Conservation (phyloP, 2,113 vertebrate species). For the Mirounga angustirostris region DNA sequence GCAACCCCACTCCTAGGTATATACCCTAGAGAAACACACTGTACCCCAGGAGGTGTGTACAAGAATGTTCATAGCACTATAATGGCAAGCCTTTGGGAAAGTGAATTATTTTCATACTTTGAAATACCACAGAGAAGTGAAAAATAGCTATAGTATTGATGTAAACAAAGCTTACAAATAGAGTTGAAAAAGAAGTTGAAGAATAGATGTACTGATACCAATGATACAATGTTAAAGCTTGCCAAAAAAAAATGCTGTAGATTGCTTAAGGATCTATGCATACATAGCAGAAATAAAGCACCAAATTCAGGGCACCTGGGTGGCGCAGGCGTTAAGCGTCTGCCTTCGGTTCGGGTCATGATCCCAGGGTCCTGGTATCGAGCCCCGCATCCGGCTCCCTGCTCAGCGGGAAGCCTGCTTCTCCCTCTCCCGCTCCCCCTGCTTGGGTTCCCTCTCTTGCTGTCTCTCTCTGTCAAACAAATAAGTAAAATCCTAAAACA, state of each 20-base stretch:
- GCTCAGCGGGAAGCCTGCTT: too few relatives aligned
- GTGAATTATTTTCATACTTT: neutral
- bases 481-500: neutral
- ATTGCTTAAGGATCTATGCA: neutral
- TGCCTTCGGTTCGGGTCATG: too few relatives aligned
- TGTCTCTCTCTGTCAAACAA: too few relatives aligned
- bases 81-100: constrained; percentile 10
- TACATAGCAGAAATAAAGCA: neutral
- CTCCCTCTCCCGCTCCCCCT: too few relatives aligned
- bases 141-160: neutral
- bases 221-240: neutral
- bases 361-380: too few relatives aligned
- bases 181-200: neutral
- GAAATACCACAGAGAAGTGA: neutral
- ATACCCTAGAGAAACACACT: neutral
- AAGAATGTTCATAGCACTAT: neutral
- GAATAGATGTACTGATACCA: neutral
- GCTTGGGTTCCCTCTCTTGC: too few relatives aligned
- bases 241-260: neutral
- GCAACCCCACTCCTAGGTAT: neutral
- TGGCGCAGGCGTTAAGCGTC: too few relatives aligned
- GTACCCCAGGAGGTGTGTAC: neutral
- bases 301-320: neutral
- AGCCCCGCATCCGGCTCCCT: too few relatives aligned
- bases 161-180: constrained; percentile 1